Base-by-base conservation (phyloP, 2,797 vertebrate genomes). In the Hylomyscus alleni region DNA sequence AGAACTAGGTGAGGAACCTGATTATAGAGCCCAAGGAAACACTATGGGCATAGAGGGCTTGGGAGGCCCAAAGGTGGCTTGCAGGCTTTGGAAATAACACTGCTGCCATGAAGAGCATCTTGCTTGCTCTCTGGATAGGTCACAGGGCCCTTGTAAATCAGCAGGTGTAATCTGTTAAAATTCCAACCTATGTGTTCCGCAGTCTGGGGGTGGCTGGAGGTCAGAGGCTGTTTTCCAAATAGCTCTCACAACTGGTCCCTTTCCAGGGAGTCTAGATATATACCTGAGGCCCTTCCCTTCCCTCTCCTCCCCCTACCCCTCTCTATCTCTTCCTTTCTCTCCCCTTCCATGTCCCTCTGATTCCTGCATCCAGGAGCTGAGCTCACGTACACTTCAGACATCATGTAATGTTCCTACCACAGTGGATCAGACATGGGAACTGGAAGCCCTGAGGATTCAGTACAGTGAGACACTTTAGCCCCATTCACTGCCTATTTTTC, bases 231-330 rank as follows among this genome's bases (percentile, higher is more conserved):
- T 84, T 60, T 86, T 24, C 62, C 34, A 56, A 84, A 24, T 54
- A 89, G 50, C 40, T 95, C 31, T 15, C 40, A 54, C 14, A 90
- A n/a, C 24, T 60, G 40, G 10, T 86, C 15, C 69, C 13, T 44
- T 90, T 62, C n/a, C n/a, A 65, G 67, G 50, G 87, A 44, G 26
- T 9, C 77, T 29, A 7, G 6, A n/a, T 52, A 54, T 52, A 37
- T 37, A 80, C 22, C 11, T 62, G 29, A 93, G 75, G 4, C 1
- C 8, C 44, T 69, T 9, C 22, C 58, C 17, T 72, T 44, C 22
- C 4, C 26, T 3, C 0, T 2, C 6, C 4, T 20, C 14, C 14
- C 40, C 6, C 5, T 1, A n/a, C 1, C 11, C 8, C 0, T 12
- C 3, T 3, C 1, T 3, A 5, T 6, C n/a, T 4, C 2, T 8